Evolutionary conservation across 2,113 vertebrate genomes (phyloP), one percentile per base, ranked within the genome.

Genomic region (Trinectes maculatus): DNA sequence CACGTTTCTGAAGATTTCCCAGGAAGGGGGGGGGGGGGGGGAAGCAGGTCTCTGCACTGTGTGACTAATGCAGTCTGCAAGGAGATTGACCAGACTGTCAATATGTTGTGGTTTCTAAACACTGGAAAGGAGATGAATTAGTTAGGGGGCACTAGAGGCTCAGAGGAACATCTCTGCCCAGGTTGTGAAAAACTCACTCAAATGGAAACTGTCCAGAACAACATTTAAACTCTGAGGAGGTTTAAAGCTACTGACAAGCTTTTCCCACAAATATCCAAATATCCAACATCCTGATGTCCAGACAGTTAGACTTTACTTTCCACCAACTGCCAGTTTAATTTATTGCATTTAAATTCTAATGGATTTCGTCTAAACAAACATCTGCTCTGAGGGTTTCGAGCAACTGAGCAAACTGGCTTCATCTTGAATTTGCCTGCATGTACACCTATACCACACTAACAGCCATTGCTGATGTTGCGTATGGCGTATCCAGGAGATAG

Each of bases 41-140:
- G 73, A 66, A 28, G 79, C 52, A 3, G 49, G 66, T 58, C 76
- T 71, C 37, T 82, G 54, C 58, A 62, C 71, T 65, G 51, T 79
- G 74, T 87, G 86, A 87, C 82, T 85, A 85, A 89, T 82, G 65
- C 21, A 69, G 85, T 82, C 84, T 77, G 76, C 60, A 74, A 68
- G 75, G 77, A 74, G 79, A 82, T 18, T 47, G 73, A 85, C 71
- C 71, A 84, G 79, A 82, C 79, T 68, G 80, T 78, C 65, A 80
- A 77, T 85, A 87, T 85, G 84, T 73, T 84, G 83, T 57, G 73
- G 78, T 83, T 82, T 81, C 80, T 52, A 61, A 77, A 84, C 69
- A 76, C 55, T 64, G 55, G 57, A 79, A 65, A 43, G 70, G 71
- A 74, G 71, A 77, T 52, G 8, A 82, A 79, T 77, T 72, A 74